Evolutionary conservation across 2,888 invertebrate genomes (phyloP).

Genomic region (Caenorhabditis imperialis): DNA sequence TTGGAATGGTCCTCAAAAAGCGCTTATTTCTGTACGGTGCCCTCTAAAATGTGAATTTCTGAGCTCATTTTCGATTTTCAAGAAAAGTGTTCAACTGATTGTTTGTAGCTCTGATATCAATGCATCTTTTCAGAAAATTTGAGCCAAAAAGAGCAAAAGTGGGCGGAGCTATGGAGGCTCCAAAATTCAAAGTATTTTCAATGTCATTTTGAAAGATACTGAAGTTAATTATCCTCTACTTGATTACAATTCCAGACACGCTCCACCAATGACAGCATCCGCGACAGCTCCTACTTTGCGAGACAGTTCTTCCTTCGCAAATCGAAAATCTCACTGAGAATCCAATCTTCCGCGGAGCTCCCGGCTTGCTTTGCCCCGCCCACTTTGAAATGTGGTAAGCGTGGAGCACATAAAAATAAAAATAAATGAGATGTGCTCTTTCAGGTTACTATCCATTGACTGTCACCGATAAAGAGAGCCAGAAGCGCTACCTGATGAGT

Average conservation of each 20-base stretch:
- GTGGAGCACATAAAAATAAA: neutral
- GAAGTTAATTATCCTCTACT: too few species aligned
- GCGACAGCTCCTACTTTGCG: conserved; percentile 14
- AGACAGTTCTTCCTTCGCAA: conserved; percentile 23
- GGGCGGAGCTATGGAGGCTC: too few species aligned
- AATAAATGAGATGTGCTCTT: neutral
- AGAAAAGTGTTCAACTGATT: too few species aligned
- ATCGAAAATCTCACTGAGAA: conserved; percentile 2
- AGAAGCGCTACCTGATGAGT: conserved; percentile 3
- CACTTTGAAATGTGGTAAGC: conserved; percentile 13
- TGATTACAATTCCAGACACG: conserved; percentile 38
- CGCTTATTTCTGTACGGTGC: too few species aligned
- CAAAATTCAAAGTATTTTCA: too few species aligned
- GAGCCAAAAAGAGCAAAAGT: too few species aligned
- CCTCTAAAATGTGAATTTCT: too few species aligned
- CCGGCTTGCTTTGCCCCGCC: conserved; percentile 27
- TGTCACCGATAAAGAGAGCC: neutral
- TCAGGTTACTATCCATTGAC: conserved; percentile 32
- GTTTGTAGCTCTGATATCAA: too few species aligned
- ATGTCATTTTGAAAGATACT: too few species aligned
- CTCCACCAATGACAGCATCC: neutral
- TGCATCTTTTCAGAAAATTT: too few species aligned
- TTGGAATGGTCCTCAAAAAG: too few species aligned
- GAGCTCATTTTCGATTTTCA: too few species aligned
- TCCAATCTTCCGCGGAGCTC: neutral